These are phyloP conservation scores for Zele albiditarsus DNA, from an alignment of 2,888 invertebrate species.

Conservation along the genomic window DNA sequence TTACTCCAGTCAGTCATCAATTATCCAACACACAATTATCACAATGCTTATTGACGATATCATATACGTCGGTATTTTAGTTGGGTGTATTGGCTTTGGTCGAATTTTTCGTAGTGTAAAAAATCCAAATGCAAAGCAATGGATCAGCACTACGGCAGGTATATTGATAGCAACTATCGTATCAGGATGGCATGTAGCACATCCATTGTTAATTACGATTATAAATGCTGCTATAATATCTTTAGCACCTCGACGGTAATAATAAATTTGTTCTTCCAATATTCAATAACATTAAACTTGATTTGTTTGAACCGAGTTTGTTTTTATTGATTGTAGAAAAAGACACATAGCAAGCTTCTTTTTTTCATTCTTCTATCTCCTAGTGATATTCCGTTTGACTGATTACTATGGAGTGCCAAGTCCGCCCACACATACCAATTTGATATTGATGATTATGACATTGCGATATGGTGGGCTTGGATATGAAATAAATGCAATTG, in stretches of 20 bases:
- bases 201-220: conserved; percentile 77
- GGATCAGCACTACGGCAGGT: conserved; percentile 78
- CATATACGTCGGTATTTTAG: conserved; percentile 80
- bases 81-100: conserved; percentile 82
- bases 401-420: conserved; percentile 85
- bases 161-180: conserved; percentile 76
- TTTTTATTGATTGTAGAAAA: conserved; percentile 75
- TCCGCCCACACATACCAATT: conserved; percentile 89
- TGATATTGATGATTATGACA: conserved; percentile 94
- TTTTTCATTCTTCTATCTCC: conserved; percentile 91
- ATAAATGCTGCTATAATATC: conserved; percentile 78
- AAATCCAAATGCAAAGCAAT: conserved; percentile 74
- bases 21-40: background rate
- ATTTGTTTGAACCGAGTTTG: too few relatives aligned
- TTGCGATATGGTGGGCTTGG: conserved; percentile 92
- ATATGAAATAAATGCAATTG: conserved; percentile 87
- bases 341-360: conserved; percentile 85
- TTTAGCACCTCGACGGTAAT: conserved; percentile 61
- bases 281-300: background rate
- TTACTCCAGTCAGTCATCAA: too few relatives aligned
- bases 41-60: conserved; percentile 83
- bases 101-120: conserved; percentile 78
- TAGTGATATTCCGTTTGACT: conserved; percentile 86
- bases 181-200: conserved; percentile 77
- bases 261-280: conserved; percentile 46